Percentiles rank a stretch among this genome's conserved stretches.
Conservation (phyloP, 2,797 vertebrate genomes). For the Muraenolepis orangiensis region DNA sequence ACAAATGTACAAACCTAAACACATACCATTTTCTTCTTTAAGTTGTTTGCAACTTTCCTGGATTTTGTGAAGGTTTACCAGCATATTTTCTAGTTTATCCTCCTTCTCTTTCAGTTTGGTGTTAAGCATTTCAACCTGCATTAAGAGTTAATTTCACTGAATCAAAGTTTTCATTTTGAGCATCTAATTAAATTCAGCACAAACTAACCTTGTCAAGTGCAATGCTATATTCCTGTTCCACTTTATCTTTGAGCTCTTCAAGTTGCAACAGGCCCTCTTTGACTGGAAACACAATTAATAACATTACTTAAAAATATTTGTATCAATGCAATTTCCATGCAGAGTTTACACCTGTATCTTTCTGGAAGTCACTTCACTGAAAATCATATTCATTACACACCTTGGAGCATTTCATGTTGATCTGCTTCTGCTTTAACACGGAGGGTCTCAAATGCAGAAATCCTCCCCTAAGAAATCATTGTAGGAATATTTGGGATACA, state of each 20-base stretch:
- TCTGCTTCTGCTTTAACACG: conserved; percentile 78
- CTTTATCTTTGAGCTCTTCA: conserved; percentile 76
- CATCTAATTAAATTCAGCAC: neutral
- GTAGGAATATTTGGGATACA: neutral
- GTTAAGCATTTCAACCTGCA: conserved; percentile 76
- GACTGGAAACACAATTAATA: conserved; percentile 65
- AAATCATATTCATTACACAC: conserved; percentile 60
- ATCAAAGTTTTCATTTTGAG: neutral
- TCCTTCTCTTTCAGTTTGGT: conserved; percentile 73
- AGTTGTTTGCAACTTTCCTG: conserved; percentile 70
- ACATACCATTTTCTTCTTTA: conserved; percentile 78
- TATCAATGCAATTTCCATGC: neutral
- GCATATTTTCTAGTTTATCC: conserved; percentile 69
- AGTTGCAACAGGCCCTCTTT: conserved; percentile 80
- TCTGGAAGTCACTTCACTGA: neutral
- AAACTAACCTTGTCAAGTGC: conserved; percentile 82
- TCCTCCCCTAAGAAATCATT: conserved; percentile 76
- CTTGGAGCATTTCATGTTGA: conserved; percentile 81
- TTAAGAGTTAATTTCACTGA: neutral
- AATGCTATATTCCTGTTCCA: conserved; percentile 69
- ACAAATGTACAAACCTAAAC: conserved; percentile 5
- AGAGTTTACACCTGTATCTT: neutral
- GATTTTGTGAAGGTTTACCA: conserved; percentile 73
- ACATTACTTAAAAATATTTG: neutral
- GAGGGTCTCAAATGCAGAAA: conserved; percentile 84